phyloP scores from a whole-genome alignment of 1,140 invertebrate species.

The Proales similis region DNA sequence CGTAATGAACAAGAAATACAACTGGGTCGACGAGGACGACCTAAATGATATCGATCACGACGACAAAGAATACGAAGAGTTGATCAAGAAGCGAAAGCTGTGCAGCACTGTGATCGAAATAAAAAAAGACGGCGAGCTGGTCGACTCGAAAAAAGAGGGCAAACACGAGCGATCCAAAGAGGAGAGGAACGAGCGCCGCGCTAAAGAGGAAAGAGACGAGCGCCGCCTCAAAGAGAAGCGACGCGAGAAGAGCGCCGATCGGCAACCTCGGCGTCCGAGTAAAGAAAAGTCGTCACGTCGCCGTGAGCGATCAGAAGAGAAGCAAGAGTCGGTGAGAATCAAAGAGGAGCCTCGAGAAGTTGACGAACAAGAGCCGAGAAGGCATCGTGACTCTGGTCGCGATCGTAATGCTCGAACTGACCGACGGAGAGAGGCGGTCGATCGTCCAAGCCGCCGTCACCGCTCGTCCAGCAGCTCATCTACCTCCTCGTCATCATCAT shows the following conservation, averaged over 20 bases:
- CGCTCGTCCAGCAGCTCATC: slow-evolving; percentile 1
- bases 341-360: too few relatives aligned
- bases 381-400: too few relatives aligned
- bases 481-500: slow-evolving; percentile 18
- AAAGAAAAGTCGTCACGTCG: too few relatives aligned
- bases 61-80: slow-evolving; percentile 18
- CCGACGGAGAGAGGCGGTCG: too few relatives aligned
- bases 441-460: too few relatives aligned
- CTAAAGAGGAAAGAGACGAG: background rate
- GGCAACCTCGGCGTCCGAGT: too few relatives aligned
- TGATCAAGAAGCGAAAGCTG: slow-evolving; percentile 15
- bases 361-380: too few relatives aligned
- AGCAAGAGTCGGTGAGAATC: too few relatives aligned
- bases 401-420: too few relatives aligned
- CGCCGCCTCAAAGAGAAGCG: too few relatives aligned
- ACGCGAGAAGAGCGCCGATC: too few relatives aligned
- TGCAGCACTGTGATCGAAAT: slow-evolving; percentile 16
- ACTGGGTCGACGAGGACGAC: slow-evolving; percentile 37
- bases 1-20: slow-evolving; percentile 25
- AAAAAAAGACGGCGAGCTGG: slow-evolving; percentile 2
- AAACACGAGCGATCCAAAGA: background rate
- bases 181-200: background rate
- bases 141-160: slow-evolving; percentile 2
- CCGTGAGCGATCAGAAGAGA: too few relatives aligned
- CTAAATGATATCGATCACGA: slow-evolving; percentile 22